These are phyloP conservation scores for Mesorhabditis spiculigera DNA, from an alignment of 2,888 invertebrate species.

Conservation along the genomic window DNA sequence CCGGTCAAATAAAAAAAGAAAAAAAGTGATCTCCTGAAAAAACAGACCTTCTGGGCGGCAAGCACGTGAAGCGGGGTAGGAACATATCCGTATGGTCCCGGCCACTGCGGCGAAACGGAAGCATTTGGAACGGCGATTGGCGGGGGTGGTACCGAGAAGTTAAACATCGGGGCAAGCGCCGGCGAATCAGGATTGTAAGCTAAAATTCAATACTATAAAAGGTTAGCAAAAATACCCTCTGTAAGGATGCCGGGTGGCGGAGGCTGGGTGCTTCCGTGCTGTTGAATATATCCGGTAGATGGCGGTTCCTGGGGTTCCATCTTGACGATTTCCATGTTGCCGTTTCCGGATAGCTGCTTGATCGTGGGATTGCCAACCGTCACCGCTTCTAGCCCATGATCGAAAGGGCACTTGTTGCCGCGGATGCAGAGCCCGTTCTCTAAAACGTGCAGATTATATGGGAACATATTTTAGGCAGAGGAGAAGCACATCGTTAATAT, in stretches of 20 bases:
- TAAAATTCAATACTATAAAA: neutral
- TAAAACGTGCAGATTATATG: slow-evolving; percentile 58
- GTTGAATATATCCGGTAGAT: slow-evolving; percentile 31
- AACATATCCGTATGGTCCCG: too few species aligned
- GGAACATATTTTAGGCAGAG: too few species aligned
- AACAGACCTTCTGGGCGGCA: too few species aligned
- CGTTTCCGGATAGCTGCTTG: too few species aligned
- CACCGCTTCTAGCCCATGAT: slow-evolving; percentile 93
- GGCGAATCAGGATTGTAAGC: slow-evolving; percentile 19
- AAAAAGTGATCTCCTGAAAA: too few species aligned
- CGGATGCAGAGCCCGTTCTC: slow-evolving; percentile 92
- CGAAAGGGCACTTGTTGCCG: slow-evolving; percentile 92
- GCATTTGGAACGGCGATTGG: slow-evolving; percentile 24
- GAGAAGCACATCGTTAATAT: too few species aligned
- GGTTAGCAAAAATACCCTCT: too few species aligned
- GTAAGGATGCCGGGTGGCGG: slow-evolving; percentile 31
- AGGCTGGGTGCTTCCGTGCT: slow-evolving; percentile 21
- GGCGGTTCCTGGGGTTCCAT: slow-evolving; percentile 10
- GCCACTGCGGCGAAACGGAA: too few species aligned
- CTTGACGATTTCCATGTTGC: neutral
- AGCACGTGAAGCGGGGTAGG: too few species aligned
- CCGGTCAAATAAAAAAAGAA: too few species aligned
- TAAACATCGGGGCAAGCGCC: slow-evolving; percentile 19
- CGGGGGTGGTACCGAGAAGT: slow-evolving; percentile 50
- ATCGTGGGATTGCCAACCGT: slow-evolving; percentile 66